Conservation (phyloP, 2,888 invertebrate genomes). For the Chymomyza fuscimana region DNA sequence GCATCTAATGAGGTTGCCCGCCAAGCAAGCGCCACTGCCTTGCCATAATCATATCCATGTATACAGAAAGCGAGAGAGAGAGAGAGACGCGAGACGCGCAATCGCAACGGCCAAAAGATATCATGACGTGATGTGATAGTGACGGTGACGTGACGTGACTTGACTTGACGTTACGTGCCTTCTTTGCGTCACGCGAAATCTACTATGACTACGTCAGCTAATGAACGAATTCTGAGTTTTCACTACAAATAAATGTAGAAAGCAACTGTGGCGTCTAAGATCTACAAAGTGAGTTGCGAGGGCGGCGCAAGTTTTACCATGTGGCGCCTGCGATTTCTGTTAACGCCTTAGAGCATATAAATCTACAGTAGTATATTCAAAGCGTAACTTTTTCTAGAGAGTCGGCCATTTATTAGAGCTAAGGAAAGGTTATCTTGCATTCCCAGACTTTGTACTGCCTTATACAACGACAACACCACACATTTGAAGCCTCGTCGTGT, state of each 20-base stretch:
- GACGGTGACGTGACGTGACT: not conserved
- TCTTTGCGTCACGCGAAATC: slow-evolving; percentile 20
- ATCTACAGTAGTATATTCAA: too few species aligned
- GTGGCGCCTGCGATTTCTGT: not conserved
- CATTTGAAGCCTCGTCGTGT: not conserved
- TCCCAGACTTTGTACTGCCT: not conserved
- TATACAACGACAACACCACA: slow-evolving; percentile 2
- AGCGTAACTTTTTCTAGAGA: not conserved
- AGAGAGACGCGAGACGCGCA: too few species aligned
- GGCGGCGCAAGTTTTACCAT: not conserved
- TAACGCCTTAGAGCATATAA: not conserved
- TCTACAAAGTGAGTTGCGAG: not conserved
- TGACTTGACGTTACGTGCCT: slow-evolving; percentile 13
- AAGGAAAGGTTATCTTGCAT: not conserved
- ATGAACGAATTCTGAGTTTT: slow-evolving; percentile 54
- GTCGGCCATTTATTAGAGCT: not conserved
- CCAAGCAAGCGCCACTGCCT: not conserved
- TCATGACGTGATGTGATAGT: not conserved
- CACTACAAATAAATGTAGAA: not conserved
- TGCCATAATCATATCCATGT: not conserved
- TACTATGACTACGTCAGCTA: slow-evolving; percentile 51
- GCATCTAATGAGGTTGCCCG: slow-evolving; percentile 57
- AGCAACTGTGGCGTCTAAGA: not conserved
- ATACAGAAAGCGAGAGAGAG: not conserved
- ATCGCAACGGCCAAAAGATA: not conserved